phyloP scores from a whole-genome alignment of 2,113 vertebrate species.

The Holacanthus passer region DNA sequence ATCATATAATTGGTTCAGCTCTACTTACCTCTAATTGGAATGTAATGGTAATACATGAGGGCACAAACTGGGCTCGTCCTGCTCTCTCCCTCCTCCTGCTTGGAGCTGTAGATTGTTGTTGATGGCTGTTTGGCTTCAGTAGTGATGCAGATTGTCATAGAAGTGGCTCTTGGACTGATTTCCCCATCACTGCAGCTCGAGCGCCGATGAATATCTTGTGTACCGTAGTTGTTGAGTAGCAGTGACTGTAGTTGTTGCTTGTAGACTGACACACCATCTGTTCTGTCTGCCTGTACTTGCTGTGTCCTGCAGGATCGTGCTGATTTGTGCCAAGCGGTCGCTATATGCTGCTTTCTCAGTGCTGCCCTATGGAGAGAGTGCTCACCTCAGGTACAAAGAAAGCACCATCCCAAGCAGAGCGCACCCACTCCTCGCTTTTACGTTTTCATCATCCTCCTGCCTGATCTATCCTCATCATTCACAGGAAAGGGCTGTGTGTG shows the following conservation, averaged over 20 bases:
- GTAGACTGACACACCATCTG: constrained; percentile 75
- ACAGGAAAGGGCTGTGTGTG: constrained; percentile 7
- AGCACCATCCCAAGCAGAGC: constrained; percentile 56
- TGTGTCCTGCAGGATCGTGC: constrained; percentile 91
- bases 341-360: constrained; percentile 97
- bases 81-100: constrained; percentile 1
- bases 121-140: neutral
- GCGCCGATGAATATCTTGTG: neutral
- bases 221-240: constrained; percentile 14
- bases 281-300: constrained; percentile 80
- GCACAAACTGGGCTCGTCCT: neutral
- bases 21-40: constrained; percentile 9
- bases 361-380: constrained; percentile 94
- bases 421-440: constrained; percentile 45
- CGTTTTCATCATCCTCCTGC: constrained; percentile 49
- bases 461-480: constrained; percentile 34
- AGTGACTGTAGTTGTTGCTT: constrained; percentile 40
- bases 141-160: constrained; percentile 4
- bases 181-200: neutral
- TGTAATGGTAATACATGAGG: neutral
- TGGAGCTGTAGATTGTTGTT: constrained; percentile 1
- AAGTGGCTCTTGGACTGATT: constrained; percentile 27
- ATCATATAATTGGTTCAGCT: neutral
- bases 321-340: constrained; percentile 97
- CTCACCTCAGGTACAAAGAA: constrained; percentile 89